Percentiles rank a stretch among this genome's conserved stretches.
Conservation (phyloP, 2,888 invertebrate genomes). For the Andrena chrysosceles region DNA sequence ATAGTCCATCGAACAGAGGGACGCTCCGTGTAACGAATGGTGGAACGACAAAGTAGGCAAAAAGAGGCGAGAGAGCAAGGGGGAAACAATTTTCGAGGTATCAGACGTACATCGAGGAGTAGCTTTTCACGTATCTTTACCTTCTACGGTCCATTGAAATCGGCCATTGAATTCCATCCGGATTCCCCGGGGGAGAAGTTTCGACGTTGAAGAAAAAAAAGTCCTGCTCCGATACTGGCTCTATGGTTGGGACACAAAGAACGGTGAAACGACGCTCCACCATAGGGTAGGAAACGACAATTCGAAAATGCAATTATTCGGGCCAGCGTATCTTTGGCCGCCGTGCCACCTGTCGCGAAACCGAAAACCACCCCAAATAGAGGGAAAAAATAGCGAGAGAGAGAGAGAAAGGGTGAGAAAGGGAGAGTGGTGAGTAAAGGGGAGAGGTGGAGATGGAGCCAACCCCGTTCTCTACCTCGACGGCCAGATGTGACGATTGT, state of each 20-base stretch:
- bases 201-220: slow-evolving; percentile 23
- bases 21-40: too few species aligned
- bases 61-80: background rate
- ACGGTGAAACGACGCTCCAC: slow-evolving; percentile 48
- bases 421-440: background rate
- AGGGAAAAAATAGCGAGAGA: slow-evolving; percentile 1
- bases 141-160: slow-evolving; percentile 57
- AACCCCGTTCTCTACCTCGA: background rate
- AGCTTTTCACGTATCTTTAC: slow-evolving; percentile 64
- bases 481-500: slow-evolving; percentile 67
- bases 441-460: background rate
- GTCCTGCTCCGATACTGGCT: slow-evolving; percentile 39
- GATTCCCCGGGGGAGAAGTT: slow-evolving; percentile 35
- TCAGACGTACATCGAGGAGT: slow-evolving; percentile 43
- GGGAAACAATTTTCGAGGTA: slow-evolving; percentile 57
- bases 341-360: slow-evolving; percentile 67
- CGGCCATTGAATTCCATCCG: slow-evolving; percentile 55
- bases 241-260: slow-evolving; percentile 59
- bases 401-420: background rate
- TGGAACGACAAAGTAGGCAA: background rate
- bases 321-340: slow-evolving; percentile 66
- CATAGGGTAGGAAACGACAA: slow-evolving; percentile 58
- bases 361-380: slow-evolving; percentile 61
- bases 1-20: too few species aligned
- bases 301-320: slow-evolving; percentile 78